Percentiles rank a stretch among this genome's conserved stretches.
Evolutionary conservation across 2,113 vertebrate species (phyloP).

Genomic region (Eulemur rufifrons): DNA sequence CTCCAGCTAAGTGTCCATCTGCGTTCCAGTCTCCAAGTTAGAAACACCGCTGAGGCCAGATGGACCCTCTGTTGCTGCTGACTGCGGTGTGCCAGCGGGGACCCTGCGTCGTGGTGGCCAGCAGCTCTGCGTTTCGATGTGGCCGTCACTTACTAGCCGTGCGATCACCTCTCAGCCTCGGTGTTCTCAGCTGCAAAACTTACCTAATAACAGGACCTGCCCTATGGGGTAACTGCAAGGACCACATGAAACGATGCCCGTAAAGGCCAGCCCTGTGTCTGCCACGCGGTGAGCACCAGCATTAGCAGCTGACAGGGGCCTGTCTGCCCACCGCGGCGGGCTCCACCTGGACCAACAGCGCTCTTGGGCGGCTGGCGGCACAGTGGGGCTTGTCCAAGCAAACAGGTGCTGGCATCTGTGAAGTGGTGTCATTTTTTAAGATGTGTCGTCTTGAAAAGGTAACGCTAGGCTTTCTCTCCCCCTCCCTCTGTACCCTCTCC

Average conservation of each 20-base stretch:
- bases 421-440: not conserved
- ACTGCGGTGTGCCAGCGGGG: not conserved
- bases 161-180: not conserved
- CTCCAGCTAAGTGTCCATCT: not conserved
- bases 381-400: not conserved
- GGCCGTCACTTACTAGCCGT: not conserved
- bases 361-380: not conserved
- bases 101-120: not conserved
- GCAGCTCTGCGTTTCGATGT: not conserved
- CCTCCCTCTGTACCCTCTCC: too few relatives aligned
- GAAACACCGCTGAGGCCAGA: not conserved
- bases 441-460: not conserved
- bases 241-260: not conserved
- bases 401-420: not conserved
- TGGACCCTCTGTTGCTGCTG: not conserved
- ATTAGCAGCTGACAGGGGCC: not conserved
- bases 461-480: not conserved
- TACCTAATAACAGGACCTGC: not conserved
- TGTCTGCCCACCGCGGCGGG: too few relatives aligned
- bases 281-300: not conserved
- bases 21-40: not conserved
- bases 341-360: too few relatives aligned
- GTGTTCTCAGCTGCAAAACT: not conserved
- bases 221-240: not conserved
- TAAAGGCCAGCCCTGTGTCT: not conserved